Conservation (phyloP, 2,888 invertebrate species). For the Mythimna impura region DNA sequence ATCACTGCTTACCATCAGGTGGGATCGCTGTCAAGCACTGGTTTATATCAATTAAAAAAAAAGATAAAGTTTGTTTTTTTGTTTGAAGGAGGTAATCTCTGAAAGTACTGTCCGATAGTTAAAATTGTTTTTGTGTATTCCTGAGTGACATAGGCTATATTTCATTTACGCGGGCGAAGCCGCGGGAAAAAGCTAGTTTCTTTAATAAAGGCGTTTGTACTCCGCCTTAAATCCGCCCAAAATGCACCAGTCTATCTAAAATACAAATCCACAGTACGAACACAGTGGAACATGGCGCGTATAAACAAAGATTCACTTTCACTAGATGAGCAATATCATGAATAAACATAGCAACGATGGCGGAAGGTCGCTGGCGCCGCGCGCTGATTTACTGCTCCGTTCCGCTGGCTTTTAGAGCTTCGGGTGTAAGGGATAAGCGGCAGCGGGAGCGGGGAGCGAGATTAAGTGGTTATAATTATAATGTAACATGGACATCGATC, state of each 20-base stretch:
- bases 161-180: too few species aligned
- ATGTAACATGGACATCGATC: too few species aligned
- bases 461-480: too few species aligned
- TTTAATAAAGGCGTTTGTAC: background rate
- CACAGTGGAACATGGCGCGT: slow-evolving; percentile 43
- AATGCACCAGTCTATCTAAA: slow-evolving; percentile 2
- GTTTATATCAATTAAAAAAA: too few species aligned
- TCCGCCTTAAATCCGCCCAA: background rate
- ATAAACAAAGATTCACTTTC: slow-evolving; percentile 88
- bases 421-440: slow-evolving; percentile 45
- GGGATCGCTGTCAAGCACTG: too few species aligned
- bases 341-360: slow-evolving; percentile 87
- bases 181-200: too few species aligned
- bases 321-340: slow-evolving; percentile 87
- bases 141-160: too few species aligned
- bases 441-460: slow-evolving; percentile 36
- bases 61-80: too few species aligned
- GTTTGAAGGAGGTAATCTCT: too few species aligned
- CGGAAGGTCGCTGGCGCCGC: slow-evolving; percentile 80
- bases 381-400: slow-evolving; percentile 84
- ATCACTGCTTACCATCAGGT: too few species aligned
- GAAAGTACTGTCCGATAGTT: too few species aligned
- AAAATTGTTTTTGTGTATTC: too few species aligned
- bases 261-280: slow-evolving; percentile 21
- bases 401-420: slow-evolving; percentile 64